Conservation (phyloP, 2,888 invertebrate species). For the Chymomyza fuscimana region DNA sequence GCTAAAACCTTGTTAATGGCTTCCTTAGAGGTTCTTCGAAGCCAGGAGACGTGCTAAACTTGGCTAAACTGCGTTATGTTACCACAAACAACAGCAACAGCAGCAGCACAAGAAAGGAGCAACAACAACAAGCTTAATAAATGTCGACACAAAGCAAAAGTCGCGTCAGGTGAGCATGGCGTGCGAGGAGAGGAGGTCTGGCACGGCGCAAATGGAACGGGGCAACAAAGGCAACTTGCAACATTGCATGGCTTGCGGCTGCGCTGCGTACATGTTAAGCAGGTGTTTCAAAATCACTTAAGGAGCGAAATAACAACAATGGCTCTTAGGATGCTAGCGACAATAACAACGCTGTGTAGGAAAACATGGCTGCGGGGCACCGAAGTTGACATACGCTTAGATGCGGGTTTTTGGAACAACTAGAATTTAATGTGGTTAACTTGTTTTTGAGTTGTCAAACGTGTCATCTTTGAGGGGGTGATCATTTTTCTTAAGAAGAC, state of each 20-base stretch:
- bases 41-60: slow-evolving; percentile 21
- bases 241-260: slow-evolving; percentile 21
- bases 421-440: neutral
- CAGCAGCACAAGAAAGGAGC: slow-evolving; percentile 5
- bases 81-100: slow-evolving; percentile 53
- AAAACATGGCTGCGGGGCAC: neutral
- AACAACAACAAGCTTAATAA: slow-evolving; percentile 59
- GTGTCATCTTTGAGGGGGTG: too few relatives aligned
- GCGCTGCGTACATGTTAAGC: slow-evolving; percentile 60
- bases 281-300: slow-evolving; percentile 73
- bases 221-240: neutral
- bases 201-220: neutral
- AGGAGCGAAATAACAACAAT: slow-evolving; percentile 34
- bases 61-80: slow-evolving; percentile 60
- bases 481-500: too few relatives aligned
- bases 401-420: neutral
- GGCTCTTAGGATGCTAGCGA: slow-evolving; percentile 22
- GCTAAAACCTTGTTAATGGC: slow-evolving; percentile 64
- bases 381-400: neutral
- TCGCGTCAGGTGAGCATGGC: neutral
- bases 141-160: slow-evolving; percentile 47
- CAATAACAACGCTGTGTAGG: slow-evolving; percentile 26
- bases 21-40: slow-evolving; percentile 55
- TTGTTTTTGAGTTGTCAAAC: neutral
- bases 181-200: neutral